These are phyloP conservation scores for Pipra filicauda DNA, from an alignment of 2,113 vertebrate genomes.

Conservation along the genomic window DNA sequence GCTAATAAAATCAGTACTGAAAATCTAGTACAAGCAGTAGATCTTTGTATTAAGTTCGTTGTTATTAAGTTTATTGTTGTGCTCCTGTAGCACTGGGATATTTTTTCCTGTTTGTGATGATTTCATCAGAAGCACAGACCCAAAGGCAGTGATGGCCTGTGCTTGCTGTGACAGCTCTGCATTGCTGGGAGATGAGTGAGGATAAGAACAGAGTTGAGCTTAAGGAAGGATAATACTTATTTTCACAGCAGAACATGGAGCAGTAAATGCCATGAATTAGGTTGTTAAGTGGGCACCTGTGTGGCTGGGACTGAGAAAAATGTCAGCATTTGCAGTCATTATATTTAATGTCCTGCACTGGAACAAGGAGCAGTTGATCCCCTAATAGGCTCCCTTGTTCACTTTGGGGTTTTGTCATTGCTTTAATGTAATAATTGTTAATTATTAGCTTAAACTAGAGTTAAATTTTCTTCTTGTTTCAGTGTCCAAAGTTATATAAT, in stretches of 20 bases:
- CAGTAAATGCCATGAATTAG: slow-evolving; percentile 1
- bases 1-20: not conserved
- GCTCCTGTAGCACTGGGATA: not conserved
- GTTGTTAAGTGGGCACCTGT: slow-evolving; percentile 3
- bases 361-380: not conserved
- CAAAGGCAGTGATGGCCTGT: not conserved
- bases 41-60: not conserved
- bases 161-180: not conserved
- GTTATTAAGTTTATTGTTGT: not conserved
- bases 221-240: slow-evolving; percentile 5
- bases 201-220: not conserved
- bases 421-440: not conserved
- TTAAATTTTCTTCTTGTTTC: not conserved
- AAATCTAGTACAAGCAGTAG: not conserved
- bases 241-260: slow-evolving; percentile 53
- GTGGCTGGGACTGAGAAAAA: slow-evolving; percentile 11
- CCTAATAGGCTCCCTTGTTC: not conserved
- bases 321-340: not conserved
- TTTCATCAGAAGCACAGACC: not conserved
- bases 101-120: not conserved
- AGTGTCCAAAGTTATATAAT: not conserved
- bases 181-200: not conserved
- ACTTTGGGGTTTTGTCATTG: not conserved
- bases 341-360: not conserved
- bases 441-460: not conserved